phyloP scores from a whole-genome alignment of 2,797 vertebrate species.

The Botia kubotai region DNA sequence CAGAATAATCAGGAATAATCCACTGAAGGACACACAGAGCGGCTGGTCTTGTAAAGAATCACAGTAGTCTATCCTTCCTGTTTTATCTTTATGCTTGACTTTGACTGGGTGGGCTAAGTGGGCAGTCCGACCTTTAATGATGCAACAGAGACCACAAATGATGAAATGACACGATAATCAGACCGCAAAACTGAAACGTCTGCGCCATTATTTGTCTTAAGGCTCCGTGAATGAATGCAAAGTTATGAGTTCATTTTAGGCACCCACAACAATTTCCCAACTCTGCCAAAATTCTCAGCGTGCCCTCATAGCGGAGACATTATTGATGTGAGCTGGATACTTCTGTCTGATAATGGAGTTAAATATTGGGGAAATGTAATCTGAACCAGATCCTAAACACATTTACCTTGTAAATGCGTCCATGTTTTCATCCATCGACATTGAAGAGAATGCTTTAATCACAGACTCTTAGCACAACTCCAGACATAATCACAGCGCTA shows the following conservation, averaged over 20 bases:
- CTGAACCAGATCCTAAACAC: constrained; percentile 27
- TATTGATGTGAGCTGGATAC: constrained; percentile 1
- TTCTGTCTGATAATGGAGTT: constrained; percentile 2
- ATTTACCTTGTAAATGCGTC: constrained; percentile 3
- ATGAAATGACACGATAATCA: constrained; percentile 1
- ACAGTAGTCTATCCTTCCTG: background rate
- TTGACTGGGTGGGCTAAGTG: background rate
- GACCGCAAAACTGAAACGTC: background rate
- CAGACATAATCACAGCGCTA: constrained; percentile 37
- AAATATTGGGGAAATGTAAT: constrained; percentile 22
- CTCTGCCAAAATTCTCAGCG: background rate
- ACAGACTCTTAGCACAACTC: constrained; percentile 22
- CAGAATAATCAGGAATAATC: background rate
- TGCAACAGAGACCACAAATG: background rate
- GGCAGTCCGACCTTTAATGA: background rate
- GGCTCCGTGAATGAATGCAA: background rate
- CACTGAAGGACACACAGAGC: too few relatives aligned
- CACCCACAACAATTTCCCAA: background rate
- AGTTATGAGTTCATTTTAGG: background rate
- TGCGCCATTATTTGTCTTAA: constrained; percentile 4
- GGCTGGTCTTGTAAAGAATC: background rate
- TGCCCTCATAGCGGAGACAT: background rate
- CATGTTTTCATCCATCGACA: constrained; percentile 24
- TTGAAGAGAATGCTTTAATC: constrained; percentile 37
- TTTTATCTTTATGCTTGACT: background rate